These are phyloP conservation scores for Malurus melanocephalus DNA, from an alignment of 2,113 vertebrate genomes.

Conservation along the genomic window DNA sequence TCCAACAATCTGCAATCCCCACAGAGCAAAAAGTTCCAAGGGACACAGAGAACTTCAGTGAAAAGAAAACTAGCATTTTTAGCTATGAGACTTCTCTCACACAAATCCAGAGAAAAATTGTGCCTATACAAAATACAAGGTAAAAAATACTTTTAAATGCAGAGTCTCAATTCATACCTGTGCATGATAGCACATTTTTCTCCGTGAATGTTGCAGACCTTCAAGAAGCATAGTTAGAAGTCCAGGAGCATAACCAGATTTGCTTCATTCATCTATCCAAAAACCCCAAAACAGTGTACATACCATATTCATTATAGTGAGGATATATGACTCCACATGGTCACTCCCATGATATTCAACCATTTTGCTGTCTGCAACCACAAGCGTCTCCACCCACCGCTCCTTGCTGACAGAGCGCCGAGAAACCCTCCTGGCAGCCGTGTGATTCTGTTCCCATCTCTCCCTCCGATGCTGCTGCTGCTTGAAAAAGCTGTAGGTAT, in stretches of 20 bases:
- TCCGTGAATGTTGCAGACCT: background rate
- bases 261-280: background rate
- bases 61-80: background rate
- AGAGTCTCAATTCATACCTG: background rate
- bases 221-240: background rate
- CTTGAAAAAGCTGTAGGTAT: constrained; percentile 64
- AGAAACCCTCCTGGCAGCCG: constrained; percentile 59
- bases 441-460: constrained; percentile 75
- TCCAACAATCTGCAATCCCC: background rate
- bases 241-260: background rate
- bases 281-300: background rate
- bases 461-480: constrained; percentile 69
- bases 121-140: background rate
- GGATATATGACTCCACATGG: constrained; percentile 93
- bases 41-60: background rate
- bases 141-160: background rate
- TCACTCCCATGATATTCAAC: constrained; percentile 92
- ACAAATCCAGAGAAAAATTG: background rate
- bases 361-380: constrained; percentile 95
- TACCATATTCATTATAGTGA: constrained; percentile 99
- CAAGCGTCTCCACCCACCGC: constrained; percentile 95
- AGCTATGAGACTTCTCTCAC: background rate
- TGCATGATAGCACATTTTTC: background rate
- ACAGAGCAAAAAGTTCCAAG: background rate
- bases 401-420: constrained; percentile 91